Conservation (phyloP, 2,113 vertebrate species). For the Sinocyclocheilus grahami region DNA sequence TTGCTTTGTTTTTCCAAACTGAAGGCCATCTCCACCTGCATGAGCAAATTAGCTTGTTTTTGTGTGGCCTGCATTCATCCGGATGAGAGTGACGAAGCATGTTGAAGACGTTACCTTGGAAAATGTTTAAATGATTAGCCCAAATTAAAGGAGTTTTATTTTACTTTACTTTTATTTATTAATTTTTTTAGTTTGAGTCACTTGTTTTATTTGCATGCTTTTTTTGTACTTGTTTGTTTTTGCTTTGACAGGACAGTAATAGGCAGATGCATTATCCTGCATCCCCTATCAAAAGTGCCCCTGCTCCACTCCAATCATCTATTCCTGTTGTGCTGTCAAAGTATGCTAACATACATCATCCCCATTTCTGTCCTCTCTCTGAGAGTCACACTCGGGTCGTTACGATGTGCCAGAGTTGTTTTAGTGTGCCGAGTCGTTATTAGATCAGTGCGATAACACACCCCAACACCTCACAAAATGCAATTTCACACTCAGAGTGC, state of each 20-base stretch:
- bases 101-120: background rate
- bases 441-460: conserved; percentile 47
- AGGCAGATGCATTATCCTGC: conserved; percentile 18
- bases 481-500: conserved; percentile 48
- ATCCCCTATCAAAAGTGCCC: conserved; percentile 4
- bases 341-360: conserved; percentile 36
- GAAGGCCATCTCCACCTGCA: conserved; percentile 26
- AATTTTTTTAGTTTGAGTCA: background rate
- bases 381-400: conserved; percentile 32
- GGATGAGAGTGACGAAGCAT: background rate
- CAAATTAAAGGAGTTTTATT: background rate
- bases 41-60: conserved; percentile 11
- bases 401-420: conserved; percentile 47
- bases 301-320: conserved; percentile 1
- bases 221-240: background rate
- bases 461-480: conserved; percentile 49
- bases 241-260: conserved; percentile 1
- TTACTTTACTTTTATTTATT: background rate
- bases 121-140: background rate
- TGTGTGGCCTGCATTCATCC: conserved; percentile 7
- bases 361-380: conserved; percentile 12
- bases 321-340: conserved; percentile 24
- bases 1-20: conserved; percentile 17
- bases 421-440: conserved; percentile 26
- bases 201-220: background rate